Conservation (phyloP, 2,888 invertebrate genomes). For the Spialia ferax region DNA sequence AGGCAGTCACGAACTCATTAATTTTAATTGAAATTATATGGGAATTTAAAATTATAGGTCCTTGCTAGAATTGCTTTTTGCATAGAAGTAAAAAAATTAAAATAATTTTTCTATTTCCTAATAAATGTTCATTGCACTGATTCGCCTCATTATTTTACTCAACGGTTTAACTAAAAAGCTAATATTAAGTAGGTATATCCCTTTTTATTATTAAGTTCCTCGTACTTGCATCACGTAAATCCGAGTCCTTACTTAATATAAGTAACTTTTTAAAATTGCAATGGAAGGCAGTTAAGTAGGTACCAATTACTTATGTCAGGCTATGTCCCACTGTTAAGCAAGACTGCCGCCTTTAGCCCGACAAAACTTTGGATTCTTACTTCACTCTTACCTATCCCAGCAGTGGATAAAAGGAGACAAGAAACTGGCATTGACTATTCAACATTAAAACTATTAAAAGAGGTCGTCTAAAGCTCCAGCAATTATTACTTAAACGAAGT, state of each 20-base stretch:
- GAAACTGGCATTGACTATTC: background rate
- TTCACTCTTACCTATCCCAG: background rate
- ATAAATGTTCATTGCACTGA: background rate
- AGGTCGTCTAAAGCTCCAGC: slow-evolving; percentile 26
- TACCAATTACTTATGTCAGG: too few relatives aligned
- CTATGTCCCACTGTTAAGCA: too few relatives aligned
- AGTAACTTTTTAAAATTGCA: too few relatives aligned
- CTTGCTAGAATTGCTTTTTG: slow-evolving; percentile 15
- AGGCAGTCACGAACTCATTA: slow-evolving; percentile 24
- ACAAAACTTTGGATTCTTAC: too few relatives aligned
- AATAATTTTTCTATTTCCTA: background rate
- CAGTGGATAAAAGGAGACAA: background rate
- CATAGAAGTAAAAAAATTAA: background rate
- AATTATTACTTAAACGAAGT: slow-evolving; percentile 33
- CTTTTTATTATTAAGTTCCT: too few relatives aligned
- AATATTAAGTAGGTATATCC: too few relatives aligned
- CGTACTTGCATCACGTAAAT: too few relatives aligned
- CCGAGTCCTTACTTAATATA: too few relatives aligned
- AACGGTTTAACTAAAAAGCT: background rate
- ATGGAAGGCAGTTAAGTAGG: too few relatives aligned
- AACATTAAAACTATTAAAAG: slow-evolving; percentile 10
- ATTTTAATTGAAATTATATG: slow-evolving; percentile 25
- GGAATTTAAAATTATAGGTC: background rate
- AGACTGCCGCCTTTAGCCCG: too few relatives aligned
- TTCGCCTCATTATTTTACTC: background rate